These are phyloP conservation scores for Ataeniobius toweri DNA, from an alignment of 2,797 vertebrate species.

Conservation along the genomic window DNA sequence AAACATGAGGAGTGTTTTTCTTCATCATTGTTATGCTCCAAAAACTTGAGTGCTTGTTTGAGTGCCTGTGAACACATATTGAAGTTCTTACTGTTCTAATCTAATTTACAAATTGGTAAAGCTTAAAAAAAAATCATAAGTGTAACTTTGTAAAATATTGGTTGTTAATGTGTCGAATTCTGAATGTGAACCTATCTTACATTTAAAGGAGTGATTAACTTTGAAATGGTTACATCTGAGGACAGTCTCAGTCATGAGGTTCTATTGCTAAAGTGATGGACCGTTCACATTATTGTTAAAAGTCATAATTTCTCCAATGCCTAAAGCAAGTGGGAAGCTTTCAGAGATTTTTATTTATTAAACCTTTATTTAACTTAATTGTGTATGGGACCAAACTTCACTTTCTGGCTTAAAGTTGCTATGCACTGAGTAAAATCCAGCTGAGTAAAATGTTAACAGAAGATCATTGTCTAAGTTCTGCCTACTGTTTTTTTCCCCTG, in stretches of 20 bases:
- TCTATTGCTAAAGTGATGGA: not conserved
- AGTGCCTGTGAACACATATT: not conserved
- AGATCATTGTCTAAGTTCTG: slow-evolving; percentile 48
- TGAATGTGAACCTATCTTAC: not conserved
- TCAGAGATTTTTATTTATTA: not conserved
- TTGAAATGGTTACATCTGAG: not conserved
- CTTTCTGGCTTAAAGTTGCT: slow-evolving; percentile 1
- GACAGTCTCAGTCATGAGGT: not conserved
- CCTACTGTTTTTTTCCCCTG: slow-evolving; percentile 48
- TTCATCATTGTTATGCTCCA: not conserved
- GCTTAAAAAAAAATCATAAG: not conserved
- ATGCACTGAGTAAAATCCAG: not conserved
- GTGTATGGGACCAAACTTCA: slow-evolving; percentile 1
- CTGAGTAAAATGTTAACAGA: slow-evolving; percentile 59
- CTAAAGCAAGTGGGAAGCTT: not conserved
- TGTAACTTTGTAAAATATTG: not conserved
- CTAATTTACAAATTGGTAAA: not conserved
- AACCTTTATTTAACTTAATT: not conserved
- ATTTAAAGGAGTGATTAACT: not conserved
- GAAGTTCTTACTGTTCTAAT: not conserved
- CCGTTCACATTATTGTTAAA: not conserved
- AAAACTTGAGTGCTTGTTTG: not conserved
- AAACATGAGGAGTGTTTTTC: not conserved
- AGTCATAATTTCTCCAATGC: not conserved
- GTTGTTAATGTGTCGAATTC: not conserved